Conservation (phyloP, 2,888 invertebrate species). For the Dermolepida albohirtum region DNA sequence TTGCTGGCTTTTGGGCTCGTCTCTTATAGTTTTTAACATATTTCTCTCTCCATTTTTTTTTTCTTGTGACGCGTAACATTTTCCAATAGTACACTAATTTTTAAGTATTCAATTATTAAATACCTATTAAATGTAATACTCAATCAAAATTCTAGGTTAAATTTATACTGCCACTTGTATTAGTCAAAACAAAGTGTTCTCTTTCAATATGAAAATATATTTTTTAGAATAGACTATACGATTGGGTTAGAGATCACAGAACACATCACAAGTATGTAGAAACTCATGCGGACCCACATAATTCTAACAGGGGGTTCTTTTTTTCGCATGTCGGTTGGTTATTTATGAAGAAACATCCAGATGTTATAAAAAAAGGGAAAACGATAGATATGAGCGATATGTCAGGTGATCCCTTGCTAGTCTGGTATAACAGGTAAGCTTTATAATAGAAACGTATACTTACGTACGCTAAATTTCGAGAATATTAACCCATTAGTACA, state of each 20-base stretch:
- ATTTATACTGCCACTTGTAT: no score
- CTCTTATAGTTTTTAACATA: no score
- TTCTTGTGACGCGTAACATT: no score
- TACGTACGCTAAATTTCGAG: no score
- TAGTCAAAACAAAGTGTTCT: not conserved
- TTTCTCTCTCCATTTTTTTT: no score
- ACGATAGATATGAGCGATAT: constrained; percentile 88
- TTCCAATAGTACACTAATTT: no score
- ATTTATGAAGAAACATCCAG: constrained; percentile 89
- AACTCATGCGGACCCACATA: constrained; percentile 86
- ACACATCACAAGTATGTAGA: constrained; percentile 82
- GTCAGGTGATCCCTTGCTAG: constrained; percentile 78
- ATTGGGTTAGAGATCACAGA: constrained; percentile 83
- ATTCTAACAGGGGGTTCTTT: constrained; percentile 87
- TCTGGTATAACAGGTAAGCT: constrained; percentile 83
- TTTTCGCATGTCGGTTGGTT: constrained; percentile 96
- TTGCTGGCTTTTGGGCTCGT: no score
- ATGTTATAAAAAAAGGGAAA: constrained; percentile 80
- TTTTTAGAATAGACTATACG: constrained; percentile 74
- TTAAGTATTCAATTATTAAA: no score
- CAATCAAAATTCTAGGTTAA: no score
- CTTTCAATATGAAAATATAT: not conserved
- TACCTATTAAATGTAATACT: no score
- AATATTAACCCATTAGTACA: no score
- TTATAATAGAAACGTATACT: no score